A percentile compares a stretch with the other conserved stretches of the same genome.
Evolutionary conservation across 2,888 invertebrate genomes (phyloP).

Genomic region (Heteropelma amictum): DNA sequence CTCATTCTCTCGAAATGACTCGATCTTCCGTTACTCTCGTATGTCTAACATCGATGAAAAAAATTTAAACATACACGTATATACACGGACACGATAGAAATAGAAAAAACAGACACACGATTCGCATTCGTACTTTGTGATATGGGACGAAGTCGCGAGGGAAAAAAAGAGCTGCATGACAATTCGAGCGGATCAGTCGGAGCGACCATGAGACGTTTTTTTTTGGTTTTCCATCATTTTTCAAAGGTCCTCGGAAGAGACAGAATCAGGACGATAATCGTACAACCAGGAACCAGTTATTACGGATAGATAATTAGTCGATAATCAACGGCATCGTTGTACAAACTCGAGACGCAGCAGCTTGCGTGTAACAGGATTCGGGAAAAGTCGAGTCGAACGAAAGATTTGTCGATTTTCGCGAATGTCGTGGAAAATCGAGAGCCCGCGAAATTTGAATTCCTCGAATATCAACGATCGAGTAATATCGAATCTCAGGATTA

Average conservation of each 20-base stretch:
- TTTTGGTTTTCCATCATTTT: slow-evolving; percentile 30
- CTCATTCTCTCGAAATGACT: slow-evolving; percentile 39
- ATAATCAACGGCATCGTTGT: slow-evolving; percentile 47
- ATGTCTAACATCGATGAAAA: slow-evolving; percentile 24
- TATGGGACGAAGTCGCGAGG: slow-evolving; percentile 2
- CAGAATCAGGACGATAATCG: slow-evolving; percentile 43
- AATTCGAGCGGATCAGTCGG: slow-evolving; percentile 40
- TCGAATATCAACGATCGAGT: slow-evolving; percentile 41
- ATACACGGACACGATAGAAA: not conserved
- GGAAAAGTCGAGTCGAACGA: slow-evolving; percentile 5
- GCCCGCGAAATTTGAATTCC: slow-evolving; percentile 19
- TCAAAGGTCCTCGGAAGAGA: slow-evolving; percentile 18
- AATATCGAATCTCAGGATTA: slow-evolving; percentile 62
- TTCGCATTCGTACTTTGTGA: not conserved
- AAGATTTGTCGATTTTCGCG: not conserved
- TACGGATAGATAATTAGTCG: slow-evolving; percentile 50
- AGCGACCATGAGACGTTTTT: slow-evolving; percentile 34
- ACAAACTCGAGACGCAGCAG: slow-evolving; percentile 42
- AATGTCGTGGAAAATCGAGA: too few relatives aligned
- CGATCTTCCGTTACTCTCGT: slow-evolving; percentile 11
- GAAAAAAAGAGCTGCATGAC: slow-evolving; percentile 38
- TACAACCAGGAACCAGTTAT: slow-evolving; percentile 41
- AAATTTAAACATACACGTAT: slow-evolving; percentile 2
- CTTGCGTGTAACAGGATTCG: slow-evolving; percentile 31
- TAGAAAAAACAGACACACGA: not conserved